phyloP scores from a whole-genome alignment of 1,140 invertebrate species.

The Drosophila baimaii region DNA sequence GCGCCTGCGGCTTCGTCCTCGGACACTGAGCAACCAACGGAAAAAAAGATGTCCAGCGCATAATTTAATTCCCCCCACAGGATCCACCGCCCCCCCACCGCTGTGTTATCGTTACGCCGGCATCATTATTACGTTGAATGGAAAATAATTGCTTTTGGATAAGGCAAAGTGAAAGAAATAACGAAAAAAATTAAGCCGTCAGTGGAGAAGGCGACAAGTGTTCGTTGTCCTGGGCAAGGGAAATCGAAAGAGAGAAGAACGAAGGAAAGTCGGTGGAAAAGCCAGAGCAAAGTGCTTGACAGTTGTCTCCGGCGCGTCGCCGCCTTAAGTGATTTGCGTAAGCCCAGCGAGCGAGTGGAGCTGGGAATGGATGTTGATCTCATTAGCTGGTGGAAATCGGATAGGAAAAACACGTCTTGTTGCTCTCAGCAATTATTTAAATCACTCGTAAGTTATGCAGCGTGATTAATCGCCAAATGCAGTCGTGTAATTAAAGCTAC shows the following conservation, averaged over 20 bases:
- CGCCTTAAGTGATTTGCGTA: slow-evolving; percentile 55
- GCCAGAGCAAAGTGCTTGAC: slow-evolving; percentile 31
- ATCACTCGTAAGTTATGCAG: slow-evolving; percentile 30
- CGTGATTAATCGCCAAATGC: slow-evolving; percentile 34
- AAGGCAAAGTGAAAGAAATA: slow-evolving; percentile 80
- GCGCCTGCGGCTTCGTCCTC: slow-evolving; percentile 44
- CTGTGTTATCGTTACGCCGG: slow-evolving; percentile 63
- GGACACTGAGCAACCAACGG: slow-evolving; percentile 20
- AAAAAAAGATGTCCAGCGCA: slow-evolving; percentile 56
- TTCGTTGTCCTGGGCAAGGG: slow-evolving; percentile 37
- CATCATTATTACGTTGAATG: slow-evolving; percentile 81
- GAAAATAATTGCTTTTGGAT: slow-evolving; percentile 83
- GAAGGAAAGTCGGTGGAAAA: slow-evolving; percentile 8
- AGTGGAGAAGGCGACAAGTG: slow-evolving; percentile 27
- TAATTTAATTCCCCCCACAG: slow-evolving; percentile 66
- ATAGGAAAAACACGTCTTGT: slow-evolving; percentile 34
- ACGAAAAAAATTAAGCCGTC: slow-evolving; percentile 54
- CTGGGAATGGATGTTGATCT: slow-evolving; percentile 31
- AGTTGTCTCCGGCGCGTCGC: slow-evolving; percentile 18
- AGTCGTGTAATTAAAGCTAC: slow-evolving; percentile 21
- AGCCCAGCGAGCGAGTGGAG: slow-evolving; percentile 16
- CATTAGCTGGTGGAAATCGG: slow-evolving; percentile 44
- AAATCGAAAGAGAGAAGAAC: slow-evolving; percentile 8
- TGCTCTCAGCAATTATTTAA: slow-evolving; percentile 28
- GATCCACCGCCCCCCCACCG: slow-evolving; percentile 25